phyloP scores from a whole-genome alignment of 2,888 invertebrate species.

The Norana najaformis region DNA sequence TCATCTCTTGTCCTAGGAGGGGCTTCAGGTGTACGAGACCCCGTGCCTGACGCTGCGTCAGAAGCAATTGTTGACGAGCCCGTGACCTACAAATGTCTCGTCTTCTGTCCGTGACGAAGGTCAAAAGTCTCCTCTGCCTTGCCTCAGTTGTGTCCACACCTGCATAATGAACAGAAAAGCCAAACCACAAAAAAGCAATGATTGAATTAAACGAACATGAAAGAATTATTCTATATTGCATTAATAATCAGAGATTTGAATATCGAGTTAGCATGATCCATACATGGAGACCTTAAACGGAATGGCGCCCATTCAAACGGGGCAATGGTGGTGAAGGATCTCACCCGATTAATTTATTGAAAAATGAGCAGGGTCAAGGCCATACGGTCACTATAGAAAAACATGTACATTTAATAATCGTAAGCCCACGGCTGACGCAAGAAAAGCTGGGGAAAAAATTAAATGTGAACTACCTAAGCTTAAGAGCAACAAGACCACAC shows the following conservation, averaged over 20 bases:
- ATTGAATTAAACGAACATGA: background rate
- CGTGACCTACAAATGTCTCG: background rate
- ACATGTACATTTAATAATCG: too few relatives aligned
- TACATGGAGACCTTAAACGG: too few relatives aligned
- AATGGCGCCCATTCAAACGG: too few relatives aligned
- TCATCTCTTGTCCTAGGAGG: background rate
- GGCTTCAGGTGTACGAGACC: constrained; percentile 6
- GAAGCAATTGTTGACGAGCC: background rate
- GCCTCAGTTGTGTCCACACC: background rate
- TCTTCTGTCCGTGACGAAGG: background rate
- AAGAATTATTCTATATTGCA: background rate
- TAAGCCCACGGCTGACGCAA: too few relatives aligned
- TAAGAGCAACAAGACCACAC: too few relatives aligned
- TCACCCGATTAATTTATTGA: too few relatives aligned
- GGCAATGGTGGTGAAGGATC: too few relatives aligned
- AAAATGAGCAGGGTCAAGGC: too few relatives aligned
- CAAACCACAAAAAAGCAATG: background rate
- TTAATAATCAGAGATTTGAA: background rate
- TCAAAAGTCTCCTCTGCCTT: background rate
- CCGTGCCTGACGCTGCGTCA: background rate
- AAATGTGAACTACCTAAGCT: background rate
- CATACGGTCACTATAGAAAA: too few relatives aligned
- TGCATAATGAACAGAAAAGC: background rate
- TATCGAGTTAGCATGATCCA: too few relatives aligned
- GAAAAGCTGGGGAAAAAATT: too few relatives aligned